Percentiles rank a stretch among this genome's conserved stretches.
These are phyloP conservation scores for Hyperoplus lanceolatus DNA, from an alignment of 2,797 vertebrate species.

Conservation along the genomic window DNA sequence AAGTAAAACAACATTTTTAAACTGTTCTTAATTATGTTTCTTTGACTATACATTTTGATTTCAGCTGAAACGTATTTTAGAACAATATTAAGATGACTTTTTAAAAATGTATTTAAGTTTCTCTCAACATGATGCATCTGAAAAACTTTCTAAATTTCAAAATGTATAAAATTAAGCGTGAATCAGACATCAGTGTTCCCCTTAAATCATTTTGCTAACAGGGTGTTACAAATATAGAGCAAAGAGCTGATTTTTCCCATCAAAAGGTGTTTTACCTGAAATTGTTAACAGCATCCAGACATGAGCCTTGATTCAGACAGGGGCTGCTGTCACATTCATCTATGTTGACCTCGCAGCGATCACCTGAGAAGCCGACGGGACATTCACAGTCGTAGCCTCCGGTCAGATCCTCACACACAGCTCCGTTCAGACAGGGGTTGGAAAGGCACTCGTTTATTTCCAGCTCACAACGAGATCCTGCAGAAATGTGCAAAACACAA, in stretches of 20 bases:
- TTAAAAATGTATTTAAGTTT: background rate
- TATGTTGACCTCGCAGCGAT: conserved; percentile 90
- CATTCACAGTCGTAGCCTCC: conserved; percentile 92
- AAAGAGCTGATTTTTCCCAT: background rate
- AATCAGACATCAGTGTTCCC: background rate
- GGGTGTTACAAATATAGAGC: background rate
- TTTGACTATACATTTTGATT: too few relatives aligned
- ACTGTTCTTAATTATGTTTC: too few relatives aligned
- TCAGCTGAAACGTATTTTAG: too few relatives aligned
- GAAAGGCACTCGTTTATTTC: conserved; percentile 95
- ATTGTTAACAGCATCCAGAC: conserved; percentile 89
- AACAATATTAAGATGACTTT: too few relatives aligned
- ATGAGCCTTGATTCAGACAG: conserved; percentile 93
- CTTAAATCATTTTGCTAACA: background rate
- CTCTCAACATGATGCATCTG: background rate
- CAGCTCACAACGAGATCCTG: conserved; percentile 91
- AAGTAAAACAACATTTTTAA: background rate
- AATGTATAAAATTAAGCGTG: background rate
- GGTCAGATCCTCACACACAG: conserved; percentile 89
- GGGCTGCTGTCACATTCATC: conserved; percentile 94
- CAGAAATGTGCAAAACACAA: background rate
- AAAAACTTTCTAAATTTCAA: background rate
- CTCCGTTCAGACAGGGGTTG: conserved; percentile 91
- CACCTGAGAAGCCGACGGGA: conserved; percentile 89
- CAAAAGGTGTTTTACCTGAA: conserved; percentile 87